phyloP scores from a whole-genome alignment of 2,797 vertebrate species.

The Lacerta agilis region DNA sequence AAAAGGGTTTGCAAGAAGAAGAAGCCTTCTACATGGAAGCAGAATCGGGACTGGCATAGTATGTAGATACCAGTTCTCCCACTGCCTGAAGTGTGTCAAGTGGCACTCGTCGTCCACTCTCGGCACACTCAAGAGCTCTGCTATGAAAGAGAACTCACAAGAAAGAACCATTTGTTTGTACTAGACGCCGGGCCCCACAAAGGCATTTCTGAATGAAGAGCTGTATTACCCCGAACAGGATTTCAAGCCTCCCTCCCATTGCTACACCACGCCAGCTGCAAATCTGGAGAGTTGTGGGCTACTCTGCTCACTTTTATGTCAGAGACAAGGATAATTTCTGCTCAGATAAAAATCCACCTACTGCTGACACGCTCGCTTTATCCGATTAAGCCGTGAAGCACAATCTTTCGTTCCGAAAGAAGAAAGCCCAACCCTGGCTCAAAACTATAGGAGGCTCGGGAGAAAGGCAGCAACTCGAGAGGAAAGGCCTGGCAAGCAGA shows the following conservation, averaged over 20 bases:
- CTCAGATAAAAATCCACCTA: conserved; percentile 3
- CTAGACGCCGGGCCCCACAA: background rate
- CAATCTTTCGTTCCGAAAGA: background rate
- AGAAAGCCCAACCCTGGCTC: background rate
- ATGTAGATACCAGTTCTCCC: background rate
- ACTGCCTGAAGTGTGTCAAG: accelerated
- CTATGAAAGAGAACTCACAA: background rate
- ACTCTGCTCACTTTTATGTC: background rate
- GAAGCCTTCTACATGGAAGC: background rate
- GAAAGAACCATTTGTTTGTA: background rate
- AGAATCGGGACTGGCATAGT: background rate
- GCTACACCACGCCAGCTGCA: background rate
- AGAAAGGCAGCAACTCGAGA: background rate
- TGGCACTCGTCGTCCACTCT: background rate
- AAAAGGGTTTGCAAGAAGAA: background rate
- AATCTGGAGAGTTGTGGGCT: accelerated
- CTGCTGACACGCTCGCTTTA: accelerated
- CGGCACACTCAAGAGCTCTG: background rate
- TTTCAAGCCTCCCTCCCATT: background rate
- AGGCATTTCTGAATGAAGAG: background rate
- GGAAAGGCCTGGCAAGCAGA: background rate
- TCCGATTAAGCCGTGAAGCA: background rate
- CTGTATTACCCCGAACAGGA: background rate
- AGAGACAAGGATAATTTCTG: background rate
- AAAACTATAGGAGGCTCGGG: background rate